phyloP scores from a whole-genome alignment of 2,113 vertebrate species.

The Clinocottus analis region DNA sequence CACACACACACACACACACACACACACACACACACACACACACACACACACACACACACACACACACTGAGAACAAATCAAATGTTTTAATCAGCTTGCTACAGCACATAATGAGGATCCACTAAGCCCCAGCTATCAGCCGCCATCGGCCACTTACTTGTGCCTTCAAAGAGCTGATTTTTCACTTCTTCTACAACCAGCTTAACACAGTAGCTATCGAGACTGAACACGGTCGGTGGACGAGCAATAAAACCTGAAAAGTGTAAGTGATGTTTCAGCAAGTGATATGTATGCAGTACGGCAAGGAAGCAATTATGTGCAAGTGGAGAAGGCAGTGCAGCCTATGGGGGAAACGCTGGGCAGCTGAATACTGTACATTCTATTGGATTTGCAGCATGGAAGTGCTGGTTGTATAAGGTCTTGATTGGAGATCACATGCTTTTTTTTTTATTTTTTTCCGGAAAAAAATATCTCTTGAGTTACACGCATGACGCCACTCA shows the following conservation, averaged over 20 bases:
- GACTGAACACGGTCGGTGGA: constrained; percentile 48
- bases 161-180: constrained; percentile 82
- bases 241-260: constrained; percentile 66
- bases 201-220: constrained; percentile 62
- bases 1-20: constrained; percentile 53
- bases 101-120: constrained; percentile 82
- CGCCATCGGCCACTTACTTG: constrained; percentile 82
- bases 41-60: constrained; percentile 46
- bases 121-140: constrained; percentile 81
- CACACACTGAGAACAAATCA: constrained; percentile 72
- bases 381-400: constrained; percentile 57
- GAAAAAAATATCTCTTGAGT: too few species aligned
- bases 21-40: constrained; percentile 38
- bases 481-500: neutral
- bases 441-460: too few species aligned
- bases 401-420: constrained; percentile 21
- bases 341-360: constrained; percentile 40
- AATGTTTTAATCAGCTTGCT: constrained; percentile 86
- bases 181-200: constrained; percentile 72
- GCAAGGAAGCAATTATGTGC: constrained; percentile 54
- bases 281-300: constrained; percentile 59
- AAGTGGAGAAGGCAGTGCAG: constrained; percentile 53
- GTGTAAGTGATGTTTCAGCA: constrained; percentile 60
- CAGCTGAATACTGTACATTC: constrained; percentile 20
- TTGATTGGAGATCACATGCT: constrained; percentile 14